Base-by-base conservation (phyloP, 2,888 invertebrate genomes). In the Drosophila kambysellisi region DNA sequence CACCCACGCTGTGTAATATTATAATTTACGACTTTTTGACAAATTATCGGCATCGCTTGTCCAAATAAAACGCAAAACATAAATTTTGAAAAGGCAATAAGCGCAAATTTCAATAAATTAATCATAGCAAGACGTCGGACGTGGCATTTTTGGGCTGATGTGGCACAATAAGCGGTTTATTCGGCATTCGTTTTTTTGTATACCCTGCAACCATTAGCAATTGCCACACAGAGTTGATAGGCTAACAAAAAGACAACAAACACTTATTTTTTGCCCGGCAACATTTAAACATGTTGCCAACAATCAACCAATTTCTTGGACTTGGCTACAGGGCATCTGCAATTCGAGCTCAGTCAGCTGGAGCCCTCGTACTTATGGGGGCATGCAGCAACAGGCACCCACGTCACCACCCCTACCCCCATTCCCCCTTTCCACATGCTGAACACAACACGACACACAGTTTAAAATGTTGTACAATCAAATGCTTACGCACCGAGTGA, bases 11-110 rank as follows among this genome's bases (percentile, higher is more conserved):
- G 43, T 69, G 59, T 69, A 74, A 75, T 79, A 89, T 82, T 77
- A 84, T 86, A 88, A 89, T 85, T 89, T 89, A 88, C 82, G 86
- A 83, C 88, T 88, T 89, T 80, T 85, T 89, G 90, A 91, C 87
- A 90, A 91, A 90, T 90, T 83, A 90, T 85, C 85, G 89, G 88
- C 77, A 74, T 48, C 64, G 85, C 85, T 85, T 80, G 78, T 78
- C 76, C 85, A 79, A 87, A 83, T 76, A 85, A 84, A 79, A 73
- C 63, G 74, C 77, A 88, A 82, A 77, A 72, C 70, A 89, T 85
- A 89, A 88, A 84, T 84, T 82, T 73, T 60, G 54, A 71, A 83
- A 84, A 76, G 80, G 89, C 85, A 85, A 85, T 89, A 88, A 85
- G 85, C 89, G 75, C 70, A 88, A 88, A 84, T 85, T 89, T 89